phyloP scores from a whole-genome alignment of 2,113 vertebrate genomes.

The Ictidomys tridecemlineatus region DNA sequence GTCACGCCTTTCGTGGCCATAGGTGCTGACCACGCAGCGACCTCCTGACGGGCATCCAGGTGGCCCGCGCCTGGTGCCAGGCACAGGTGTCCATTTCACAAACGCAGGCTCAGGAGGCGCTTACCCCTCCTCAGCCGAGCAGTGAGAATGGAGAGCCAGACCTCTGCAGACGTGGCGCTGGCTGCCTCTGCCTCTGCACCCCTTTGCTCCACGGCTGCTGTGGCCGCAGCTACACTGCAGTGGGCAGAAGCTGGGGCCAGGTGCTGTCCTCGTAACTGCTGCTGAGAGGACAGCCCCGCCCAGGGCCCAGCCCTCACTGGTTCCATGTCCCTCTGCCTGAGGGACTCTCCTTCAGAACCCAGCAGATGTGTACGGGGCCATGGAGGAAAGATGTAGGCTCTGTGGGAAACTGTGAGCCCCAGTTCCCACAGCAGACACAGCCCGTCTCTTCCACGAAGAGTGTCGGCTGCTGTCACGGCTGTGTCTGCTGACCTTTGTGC shows the following conservation, averaged over 20 bases:
- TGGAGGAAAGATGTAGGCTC: not conserved
- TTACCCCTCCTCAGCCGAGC: not conserved
- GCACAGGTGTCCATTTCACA: not conserved
- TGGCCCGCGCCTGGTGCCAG: rapidly evolving
- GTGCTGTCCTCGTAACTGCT: rapidly evolving
- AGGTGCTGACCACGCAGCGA: too few species aligned
- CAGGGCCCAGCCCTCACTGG: not conserved
- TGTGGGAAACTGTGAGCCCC: rapidly evolving
- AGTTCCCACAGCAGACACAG: not conserved
- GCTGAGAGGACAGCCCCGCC: rapidly evolving
- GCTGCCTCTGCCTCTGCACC: too few species aligned
- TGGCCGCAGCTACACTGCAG: rapidly evolving
- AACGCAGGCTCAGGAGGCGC: not conserved
- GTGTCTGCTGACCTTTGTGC: not conserved
- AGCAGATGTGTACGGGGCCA: not conserved
- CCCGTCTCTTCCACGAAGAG: not conserved
- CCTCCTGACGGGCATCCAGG: not conserved
- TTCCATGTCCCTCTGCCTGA: not conserved
- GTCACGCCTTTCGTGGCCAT: not conserved
- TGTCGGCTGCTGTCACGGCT: rapidly evolving
- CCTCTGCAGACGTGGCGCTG: too few species aligned
- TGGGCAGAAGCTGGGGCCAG: rapidly evolving
- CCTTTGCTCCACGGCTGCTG: not conserved
- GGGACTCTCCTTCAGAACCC: rapidly evolving
- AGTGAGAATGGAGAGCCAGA: too few species aligned